Conservation (phyloP, 2,888 invertebrate species). For the Bimastos eiseni region DNA sequence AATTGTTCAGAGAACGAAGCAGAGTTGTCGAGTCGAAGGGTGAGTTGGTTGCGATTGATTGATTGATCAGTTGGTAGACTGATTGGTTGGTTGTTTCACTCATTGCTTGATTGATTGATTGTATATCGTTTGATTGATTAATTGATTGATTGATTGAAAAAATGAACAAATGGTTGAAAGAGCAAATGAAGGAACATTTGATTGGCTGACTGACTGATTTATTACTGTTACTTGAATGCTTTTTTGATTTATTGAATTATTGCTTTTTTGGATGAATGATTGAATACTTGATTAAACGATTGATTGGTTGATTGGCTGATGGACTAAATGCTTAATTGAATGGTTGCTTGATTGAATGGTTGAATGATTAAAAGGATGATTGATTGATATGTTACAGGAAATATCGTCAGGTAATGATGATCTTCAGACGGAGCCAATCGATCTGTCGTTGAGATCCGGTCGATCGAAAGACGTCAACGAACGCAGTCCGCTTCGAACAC, state of each 20-base stretch:
- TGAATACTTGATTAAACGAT: background rate
- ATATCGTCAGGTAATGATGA: background rate
- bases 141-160: background rate
- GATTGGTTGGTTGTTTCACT: too few relatives aligned
- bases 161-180: too few relatives aligned
- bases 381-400: background rate
- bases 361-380: too few relatives aligned
- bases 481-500: background rate
- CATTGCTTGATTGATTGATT: too few relatives aligned
- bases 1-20: background rate
- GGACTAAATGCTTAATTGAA: background rate
- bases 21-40: background rate
- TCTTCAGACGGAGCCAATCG: background rate
- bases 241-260: background rate
- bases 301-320: background rate
- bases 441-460: background rate
- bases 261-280: background rate
- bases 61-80: too few relatives aligned
- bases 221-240: too few relatives aligned
- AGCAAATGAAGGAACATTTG: too few relatives aligned
- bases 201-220: background rate
- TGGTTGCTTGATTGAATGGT: background rate
- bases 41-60: background rate
- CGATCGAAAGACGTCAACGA: background rate
- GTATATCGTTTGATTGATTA: background rate